A percentile compares a stretch with the other conserved stretches of the same genome.
phyloP scores from a whole-genome alignment of 1,140 invertebrate genomes.

The Zaprionus taronus region DNA sequence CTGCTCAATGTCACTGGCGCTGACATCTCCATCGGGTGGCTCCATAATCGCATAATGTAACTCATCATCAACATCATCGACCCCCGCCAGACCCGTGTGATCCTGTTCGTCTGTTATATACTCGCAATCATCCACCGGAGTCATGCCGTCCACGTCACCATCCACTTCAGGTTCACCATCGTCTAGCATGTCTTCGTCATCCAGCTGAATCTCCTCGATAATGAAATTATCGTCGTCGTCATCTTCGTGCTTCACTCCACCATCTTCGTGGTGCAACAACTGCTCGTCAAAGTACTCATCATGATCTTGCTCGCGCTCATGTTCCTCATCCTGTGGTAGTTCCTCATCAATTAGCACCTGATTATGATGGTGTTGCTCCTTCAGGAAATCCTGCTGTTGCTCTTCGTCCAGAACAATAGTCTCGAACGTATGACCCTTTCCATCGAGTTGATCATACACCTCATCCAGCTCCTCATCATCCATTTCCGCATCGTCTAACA shows the following conservation, averaged over 20 bases:
- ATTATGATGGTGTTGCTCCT: constrained; percentile 63
- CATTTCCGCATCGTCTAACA: constrained; percentile 71
- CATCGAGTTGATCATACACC: constrained; percentile 67
- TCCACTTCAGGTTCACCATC: constrained; percentile 57
- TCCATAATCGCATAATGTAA: constrained; percentile 77
- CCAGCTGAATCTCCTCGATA: constrained; percentile 80
- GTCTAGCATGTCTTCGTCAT: constrained; percentile 77
- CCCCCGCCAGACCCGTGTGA: constrained; percentile 52
- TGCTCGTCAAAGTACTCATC: constrained; percentile 71
- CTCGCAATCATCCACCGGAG: constrained; percentile 61
- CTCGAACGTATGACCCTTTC: constrained; percentile 69
- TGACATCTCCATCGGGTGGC: constrained; percentile 64
- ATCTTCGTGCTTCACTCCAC: constrained; percentile 54
- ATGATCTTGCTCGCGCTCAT: constrained; percentile 33
- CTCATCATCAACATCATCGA: constrained; percentile 65
- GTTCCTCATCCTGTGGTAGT: constrained; percentile 70
- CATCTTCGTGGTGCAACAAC: constrained; percentile 52
- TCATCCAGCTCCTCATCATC: constrained; percentile 69
- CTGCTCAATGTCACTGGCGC: constrained; percentile 67
- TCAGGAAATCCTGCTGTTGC: constrained; percentile 72
- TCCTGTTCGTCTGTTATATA: constrained; percentile 71
- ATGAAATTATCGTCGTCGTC: constrained; percentile 76
- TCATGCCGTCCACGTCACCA: constrained; percentile 43
- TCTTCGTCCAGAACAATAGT: constrained; percentile 80
- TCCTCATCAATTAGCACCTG: constrained; percentile 73